These are phyloP conservation scores for Charina bottae DNA, from an alignment of 2,113 vertebrate genomes.

Conservation along the genomic window DNA sequence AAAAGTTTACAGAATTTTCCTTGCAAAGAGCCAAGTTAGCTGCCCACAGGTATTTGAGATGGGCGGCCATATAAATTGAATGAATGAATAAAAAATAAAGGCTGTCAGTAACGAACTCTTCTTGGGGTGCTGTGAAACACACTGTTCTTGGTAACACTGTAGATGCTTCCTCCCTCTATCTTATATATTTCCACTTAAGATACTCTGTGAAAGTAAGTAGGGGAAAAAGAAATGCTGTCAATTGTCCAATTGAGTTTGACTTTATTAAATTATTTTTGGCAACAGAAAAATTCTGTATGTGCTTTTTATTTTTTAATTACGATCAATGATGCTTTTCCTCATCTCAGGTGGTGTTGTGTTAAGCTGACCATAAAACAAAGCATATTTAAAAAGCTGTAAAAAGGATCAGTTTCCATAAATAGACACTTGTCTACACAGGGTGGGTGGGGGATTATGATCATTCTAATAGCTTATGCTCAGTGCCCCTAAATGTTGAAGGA, in stretches of 20 bases:
- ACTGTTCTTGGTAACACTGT: neutral
- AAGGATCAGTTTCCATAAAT: neutral
- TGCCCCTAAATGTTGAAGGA: neutral
- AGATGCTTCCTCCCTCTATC: fast-evolving
- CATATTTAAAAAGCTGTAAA: neutral
- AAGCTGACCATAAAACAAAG: neutral
- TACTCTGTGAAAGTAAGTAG: conserved; percentile 2
- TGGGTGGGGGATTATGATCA: neutral
- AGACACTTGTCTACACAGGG: neutral
- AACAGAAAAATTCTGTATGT: neutral
- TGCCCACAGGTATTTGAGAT: neutral
- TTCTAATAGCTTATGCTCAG: neutral
- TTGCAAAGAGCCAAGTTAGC: neutral
- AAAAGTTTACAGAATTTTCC: neutral
- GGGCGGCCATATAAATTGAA: neutral
- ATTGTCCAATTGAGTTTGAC: conserved; percentile 9
- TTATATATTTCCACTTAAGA: neutral
- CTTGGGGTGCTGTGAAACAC: fast-evolving
- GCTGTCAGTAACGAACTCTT: neutral
- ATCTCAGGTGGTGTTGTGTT: neutral
- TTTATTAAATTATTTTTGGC: conserved; percentile 57
- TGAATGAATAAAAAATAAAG: neutral
- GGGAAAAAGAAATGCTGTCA: conserved; percentile 17
- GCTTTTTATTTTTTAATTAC: neutral
- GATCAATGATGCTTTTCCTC: neutral